phyloP scores from a whole-genome alignment of 2,797 vertebrate genomes.

The Novumbra hubbsi region DNA sequence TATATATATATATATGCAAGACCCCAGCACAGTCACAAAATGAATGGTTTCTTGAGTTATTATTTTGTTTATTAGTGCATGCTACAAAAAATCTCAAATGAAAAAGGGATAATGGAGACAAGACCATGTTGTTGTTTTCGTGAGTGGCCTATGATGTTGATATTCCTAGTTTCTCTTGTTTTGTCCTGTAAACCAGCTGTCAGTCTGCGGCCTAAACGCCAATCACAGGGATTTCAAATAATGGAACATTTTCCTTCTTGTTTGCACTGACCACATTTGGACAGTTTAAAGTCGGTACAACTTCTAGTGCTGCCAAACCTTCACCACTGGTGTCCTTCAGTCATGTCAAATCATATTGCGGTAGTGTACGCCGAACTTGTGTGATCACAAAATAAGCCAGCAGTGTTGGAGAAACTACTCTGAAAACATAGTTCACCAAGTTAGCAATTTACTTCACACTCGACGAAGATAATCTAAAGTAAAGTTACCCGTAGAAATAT shows the following conservation, averaged over 20 bases:
- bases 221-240: conserved; percentile 49
- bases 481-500: too few species aligned
- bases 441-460: too few species aligned
- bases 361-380: conserved; percentile 31
- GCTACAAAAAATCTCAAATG: neutral
- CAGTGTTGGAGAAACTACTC: neutral
- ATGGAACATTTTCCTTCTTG: conserved; percentile 46
- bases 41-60: neutral
- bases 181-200: conserved; percentile 9
- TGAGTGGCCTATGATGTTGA: neutral
- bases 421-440: too few species aligned
- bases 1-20: too few species aligned
- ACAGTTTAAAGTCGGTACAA: conserved; percentile 57
- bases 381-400: conserved; percentile 53
- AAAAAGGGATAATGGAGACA: neutral
- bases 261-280: conserved; percentile 57
- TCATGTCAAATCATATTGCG: conserved; percentile 54
- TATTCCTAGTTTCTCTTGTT: conserved; percentile 5
- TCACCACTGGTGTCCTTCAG: conserved; percentile 52
- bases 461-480: too few species aligned
- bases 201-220: conserved; percentile 22
- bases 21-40: conserved; percentile 1
- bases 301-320: conserved; percentile 51
- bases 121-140: conserved; percentile 5
- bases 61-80: neutral